Base-by-base conservation (phyloP, 2,888 invertebrate genomes). In the Yponomeuta sedellus region DNA sequence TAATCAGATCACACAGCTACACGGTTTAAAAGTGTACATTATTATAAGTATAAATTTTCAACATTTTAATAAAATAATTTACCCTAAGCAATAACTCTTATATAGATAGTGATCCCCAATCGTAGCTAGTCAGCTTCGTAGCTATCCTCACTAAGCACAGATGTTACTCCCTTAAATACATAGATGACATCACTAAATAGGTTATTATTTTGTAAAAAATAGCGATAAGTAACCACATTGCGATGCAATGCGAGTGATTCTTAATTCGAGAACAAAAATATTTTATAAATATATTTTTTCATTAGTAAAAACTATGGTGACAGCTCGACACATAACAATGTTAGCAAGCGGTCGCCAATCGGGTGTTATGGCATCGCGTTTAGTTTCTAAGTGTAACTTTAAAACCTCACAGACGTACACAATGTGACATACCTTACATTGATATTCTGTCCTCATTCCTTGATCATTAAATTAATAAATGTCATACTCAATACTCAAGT, bases 1-100 rank as follows among this genome's bases (percentile, higher is more conserved):
- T 82, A 86, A 84, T 90, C 90, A 89, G 90, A 91, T 91, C 90
- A 90, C 90, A 90, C 90, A 83, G 83, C 82, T 88, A 90, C 89
- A 88, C 87, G 83, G 77, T 84, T 85, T 79, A 77, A 82, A 83
- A 81, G 83, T 88, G 77, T 88, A 88, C 83, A 88, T 83, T 82
- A 81, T 77, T 75, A 44, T 52, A 52, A 52, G 12, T 83, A 87
- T 86, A 88, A 86, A 88, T 85, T 76, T 72, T 85, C 80, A 89
- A 88, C 86, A 86, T 83, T 84, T 79, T 82, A 88, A 89, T 88
- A 90, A 88, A 88, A 88, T 88, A 88, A 80, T 79, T 68, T 65
- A 66, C 76, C 82, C 85, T 88, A 88, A 84, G 83, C 83, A 83
- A 78, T 83, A 86, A 86, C 85, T 81, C 78, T 86, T 83, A 82